phyloP scores from a whole-genome alignment of 2,888 invertebrate genomes.

The Petrophora chlorosata region DNA sequence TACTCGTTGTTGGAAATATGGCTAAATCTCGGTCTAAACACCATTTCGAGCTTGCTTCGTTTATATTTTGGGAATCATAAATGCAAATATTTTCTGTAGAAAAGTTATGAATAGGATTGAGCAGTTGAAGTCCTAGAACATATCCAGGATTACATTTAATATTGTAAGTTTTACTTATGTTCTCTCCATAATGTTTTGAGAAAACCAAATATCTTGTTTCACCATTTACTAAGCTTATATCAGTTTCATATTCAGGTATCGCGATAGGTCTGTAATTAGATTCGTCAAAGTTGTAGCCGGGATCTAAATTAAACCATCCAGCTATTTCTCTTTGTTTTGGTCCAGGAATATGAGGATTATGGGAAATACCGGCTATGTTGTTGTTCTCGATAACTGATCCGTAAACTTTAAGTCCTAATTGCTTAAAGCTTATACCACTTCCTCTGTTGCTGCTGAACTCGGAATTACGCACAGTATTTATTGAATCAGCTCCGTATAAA shows the following conservation, averaged over 20 bases:
- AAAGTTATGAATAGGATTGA: slow-evolving; percentile 95
- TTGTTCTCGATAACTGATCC: slow-evolving; percentile 93
- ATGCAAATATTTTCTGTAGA: slow-evolving; percentile 93
- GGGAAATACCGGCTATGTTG: slow-evolving; percentile 93
- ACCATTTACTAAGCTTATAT: slow-evolving; percentile 86
- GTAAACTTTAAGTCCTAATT: slow-evolving; percentile 91
- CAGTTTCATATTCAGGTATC: slow-evolving; percentile 86
- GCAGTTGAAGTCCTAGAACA: slow-evolving; percentile 93
- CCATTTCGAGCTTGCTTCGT: slow-evolving; percentile 88
- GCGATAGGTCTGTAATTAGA: slow-evolving; percentile 89
- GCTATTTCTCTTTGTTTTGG: slow-evolving; percentile 95
- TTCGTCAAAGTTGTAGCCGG: slow-evolving; percentile 86
- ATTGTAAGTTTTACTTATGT: slow-evolving; percentile 82
- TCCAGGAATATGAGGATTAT: slow-evolving; percentile 94
- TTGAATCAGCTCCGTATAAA: slow-evolving; percentile 92
- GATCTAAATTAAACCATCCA: slow-evolving; percentile 93
- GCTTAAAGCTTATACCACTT: slow-evolving; percentile 95
- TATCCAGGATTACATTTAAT: slow-evolving; percentile 91
- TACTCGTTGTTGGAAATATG: slow-evolving; percentile 95
- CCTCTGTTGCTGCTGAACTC: slow-evolving; percentile 93
- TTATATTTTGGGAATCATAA: slow-evolving; percentile 88
- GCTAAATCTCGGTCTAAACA: slow-evolving; percentile 92
- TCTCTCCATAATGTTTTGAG: slow-evolving; percentile 85
- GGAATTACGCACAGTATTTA: slow-evolving; percentile 92
- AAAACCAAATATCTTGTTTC: slow-evolving; percentile 93